Percentiles rank a stretch among this genome's conserved stretches.
Conservation (phyloP, 2,888 invertebrate genomes). For the Dioctria rufipes region DNA sequence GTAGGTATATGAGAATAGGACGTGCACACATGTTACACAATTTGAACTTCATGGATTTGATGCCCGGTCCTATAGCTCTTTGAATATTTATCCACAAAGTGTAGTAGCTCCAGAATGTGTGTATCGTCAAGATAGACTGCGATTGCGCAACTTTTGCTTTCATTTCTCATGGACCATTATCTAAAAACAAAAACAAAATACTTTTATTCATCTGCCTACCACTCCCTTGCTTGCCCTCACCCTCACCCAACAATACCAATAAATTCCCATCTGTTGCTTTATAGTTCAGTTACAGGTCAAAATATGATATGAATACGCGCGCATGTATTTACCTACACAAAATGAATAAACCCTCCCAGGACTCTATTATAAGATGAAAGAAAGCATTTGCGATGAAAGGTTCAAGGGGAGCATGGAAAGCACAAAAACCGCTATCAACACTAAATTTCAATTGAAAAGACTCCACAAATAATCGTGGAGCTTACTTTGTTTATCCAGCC, state of each 20-base stretch:
- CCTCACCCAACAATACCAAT: neutral
- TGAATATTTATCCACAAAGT: neutral
- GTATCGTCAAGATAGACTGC: constrained; percentile 34
- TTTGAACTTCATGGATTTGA: neutral
- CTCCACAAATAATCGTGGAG: neutral
- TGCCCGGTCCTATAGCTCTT: neutral
- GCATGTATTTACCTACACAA: too few species aligned
- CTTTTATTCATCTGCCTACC: too few species aligned
- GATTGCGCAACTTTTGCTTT: constrained; percentile 57
- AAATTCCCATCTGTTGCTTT: constrained; percentile 56
- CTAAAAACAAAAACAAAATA: neutral
- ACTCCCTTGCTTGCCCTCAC: too few species aligned
- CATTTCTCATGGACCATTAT: constrained; percentile 29
- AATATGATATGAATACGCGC: too few species aligned
- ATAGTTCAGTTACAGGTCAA: neutral
- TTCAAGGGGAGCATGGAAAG: neutral
- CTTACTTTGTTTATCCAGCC: neutral
- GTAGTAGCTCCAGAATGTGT: neutral
- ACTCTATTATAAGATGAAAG: too few species aligned
- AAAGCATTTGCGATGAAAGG: too few species aligned
- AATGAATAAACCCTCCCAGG: too few species aligned
- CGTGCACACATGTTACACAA: too few species aligned
- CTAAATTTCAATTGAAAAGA: neutral
- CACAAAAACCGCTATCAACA: neutral
- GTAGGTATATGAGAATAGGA: too few species aligned